A percentile compares a stretch with the other conserved stretches of the same genome.
These are phyloP conservation scores for Archegozetes longisetosus DNA, from an alignment of 1,140 invertebrate species.

Conservation along the genomic window DNA sequence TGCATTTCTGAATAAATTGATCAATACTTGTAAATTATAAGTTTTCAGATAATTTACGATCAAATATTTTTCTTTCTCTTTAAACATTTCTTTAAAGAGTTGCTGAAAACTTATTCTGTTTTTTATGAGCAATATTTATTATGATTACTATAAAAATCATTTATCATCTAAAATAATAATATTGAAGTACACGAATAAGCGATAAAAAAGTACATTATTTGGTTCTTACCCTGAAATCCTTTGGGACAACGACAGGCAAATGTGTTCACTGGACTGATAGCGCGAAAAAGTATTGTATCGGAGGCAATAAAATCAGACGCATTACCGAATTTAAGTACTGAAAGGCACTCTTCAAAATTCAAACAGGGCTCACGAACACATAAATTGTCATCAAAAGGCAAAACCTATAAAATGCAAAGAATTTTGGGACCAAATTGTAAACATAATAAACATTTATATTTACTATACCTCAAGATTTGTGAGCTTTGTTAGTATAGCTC, in stretches of 20 bases:
- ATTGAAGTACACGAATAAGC: no score
- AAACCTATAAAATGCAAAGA: conserved; percentile 38
- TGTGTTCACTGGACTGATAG: conserved; percentile 85
- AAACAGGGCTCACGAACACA: conserved; percentile 90
- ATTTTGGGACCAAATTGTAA: not conserved
- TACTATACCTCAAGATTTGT: conserved; percentile 59
- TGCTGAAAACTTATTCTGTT: no score
- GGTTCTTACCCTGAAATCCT: conserved; percentile 37
- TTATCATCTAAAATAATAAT: no score
- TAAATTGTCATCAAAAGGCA: conserved; percentile 92
- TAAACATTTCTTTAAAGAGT: no score
- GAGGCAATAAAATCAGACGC: conserved; percentile 81
- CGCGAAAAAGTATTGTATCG: conserved; percentile 75
- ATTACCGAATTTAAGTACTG: conserved; percentile 81
- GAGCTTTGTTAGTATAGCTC: conserved; percentile 61
- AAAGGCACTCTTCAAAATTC: conserved; percentile 85
- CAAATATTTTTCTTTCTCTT: no score
- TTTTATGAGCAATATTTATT: no score
- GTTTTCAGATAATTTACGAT: no score
- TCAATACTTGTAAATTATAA: no score
- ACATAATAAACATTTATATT: not conserved
- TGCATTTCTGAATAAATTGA: no score
- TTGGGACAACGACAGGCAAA: conserved; percentile 74
- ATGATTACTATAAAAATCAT: no score
- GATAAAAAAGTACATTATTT: no score